These are phyloP conservation scores for Piprites chloris DNA, from an alignment of 2,113 vertebrate genomes.

Conservation along the genomic window DNA sequence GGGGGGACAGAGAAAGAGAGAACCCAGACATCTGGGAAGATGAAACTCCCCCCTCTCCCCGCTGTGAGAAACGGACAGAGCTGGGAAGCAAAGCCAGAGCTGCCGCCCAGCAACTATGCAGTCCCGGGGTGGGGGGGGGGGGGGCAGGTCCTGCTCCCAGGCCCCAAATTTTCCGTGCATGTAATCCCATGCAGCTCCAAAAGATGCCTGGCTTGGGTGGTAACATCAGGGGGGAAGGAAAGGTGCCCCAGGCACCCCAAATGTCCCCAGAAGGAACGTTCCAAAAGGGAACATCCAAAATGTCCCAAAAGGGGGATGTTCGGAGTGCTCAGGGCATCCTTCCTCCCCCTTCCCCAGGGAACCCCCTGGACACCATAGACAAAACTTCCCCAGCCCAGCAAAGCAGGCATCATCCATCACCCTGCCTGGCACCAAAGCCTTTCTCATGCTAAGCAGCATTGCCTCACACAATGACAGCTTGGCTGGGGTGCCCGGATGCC, in stretches of 20 bases:
- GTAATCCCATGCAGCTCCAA: not conserved
- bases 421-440: conserved; percentile 8
- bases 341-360: not conserved
- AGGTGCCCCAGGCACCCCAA: not conserved
- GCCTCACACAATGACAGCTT: conserved; percentile 52
- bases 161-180: not conserved
- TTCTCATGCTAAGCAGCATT: conserved; percentile 66
- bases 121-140: not conserved
- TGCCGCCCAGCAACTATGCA: not conserved
- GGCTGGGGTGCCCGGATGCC: conserved; percentile 56
- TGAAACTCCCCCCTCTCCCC: not conserved
- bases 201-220: not conserved
- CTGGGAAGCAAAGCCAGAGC: not conserved
- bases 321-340: not conserved
- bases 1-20: not conserved
- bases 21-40: not conserved
- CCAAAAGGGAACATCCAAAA: not conserved
- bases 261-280: not conserved
- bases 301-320: not conserved
- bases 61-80: not conserved
- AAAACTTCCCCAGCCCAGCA: conserved; percentile 19
- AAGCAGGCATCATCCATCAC: conserved; percentile 53
- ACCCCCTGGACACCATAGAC: not conserved
- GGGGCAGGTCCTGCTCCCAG: not conserved
- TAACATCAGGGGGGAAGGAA: not conserved